These are phyloP conservation scores for Lagopus muta DNA, from an alignment of 2,113 vertebrate species.

Conservation along the genomic window DNA sequence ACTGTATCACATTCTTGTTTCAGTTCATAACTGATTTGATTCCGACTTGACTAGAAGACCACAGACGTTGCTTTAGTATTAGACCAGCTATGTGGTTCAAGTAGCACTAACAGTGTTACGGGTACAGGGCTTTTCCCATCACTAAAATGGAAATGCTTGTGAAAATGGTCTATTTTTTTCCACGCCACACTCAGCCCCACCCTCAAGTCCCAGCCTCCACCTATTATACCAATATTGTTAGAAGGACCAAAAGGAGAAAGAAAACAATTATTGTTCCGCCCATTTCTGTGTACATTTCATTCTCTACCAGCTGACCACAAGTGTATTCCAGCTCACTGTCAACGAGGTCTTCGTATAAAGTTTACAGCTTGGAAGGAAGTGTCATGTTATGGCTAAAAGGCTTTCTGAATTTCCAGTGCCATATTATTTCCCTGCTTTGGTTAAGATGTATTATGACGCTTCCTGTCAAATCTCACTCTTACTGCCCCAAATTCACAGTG, in stretches of 20 bases:
- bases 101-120: constrained; percentile 20
- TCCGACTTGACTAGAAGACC: constrained; percentile 10
- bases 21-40: not conserved
- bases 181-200: constrained; percentile 36
- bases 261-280: not conserved
- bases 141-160: constrained; percentile 46
- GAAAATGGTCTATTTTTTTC: constrained; percentile 36
- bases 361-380: constrained; percentile 5
- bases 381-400: not conserved
- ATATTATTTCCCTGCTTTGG: not conserved
- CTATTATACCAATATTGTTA: constrained; percentile 51
- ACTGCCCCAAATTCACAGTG: not conserved
- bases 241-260: constrained; percentile 52
- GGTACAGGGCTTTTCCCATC: not conserved
- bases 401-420: not conserved
- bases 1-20: not conserved
- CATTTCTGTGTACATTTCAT: constrained; percentile 13
- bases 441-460: not conserved
- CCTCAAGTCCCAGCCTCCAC: constrained; percentile 5
- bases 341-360: not conserved
- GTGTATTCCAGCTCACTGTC: not conserved
- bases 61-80: not conserved
- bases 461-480: not conserved
- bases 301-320: constrained; percentile 15
- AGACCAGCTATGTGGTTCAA: constrained; percentile 9